Evolutionary conservation across 2,888 invertebrate species (phyloP).

Genomic region (Ichneumoninae sp.): DNA sequence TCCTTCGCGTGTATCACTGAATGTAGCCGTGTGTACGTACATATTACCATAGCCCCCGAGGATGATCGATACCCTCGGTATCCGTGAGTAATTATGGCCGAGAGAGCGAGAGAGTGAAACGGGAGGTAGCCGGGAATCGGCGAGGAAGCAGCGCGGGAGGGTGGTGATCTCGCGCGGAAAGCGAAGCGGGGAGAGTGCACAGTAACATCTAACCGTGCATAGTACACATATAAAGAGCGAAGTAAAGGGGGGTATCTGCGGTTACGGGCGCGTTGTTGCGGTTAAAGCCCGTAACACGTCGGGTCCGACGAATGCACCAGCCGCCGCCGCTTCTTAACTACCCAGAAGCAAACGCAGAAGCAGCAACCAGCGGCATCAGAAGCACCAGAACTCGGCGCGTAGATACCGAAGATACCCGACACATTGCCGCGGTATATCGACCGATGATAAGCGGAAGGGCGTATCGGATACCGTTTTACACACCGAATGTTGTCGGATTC

Average conservation of each 20-base stretch:
- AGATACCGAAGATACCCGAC: slow-evolving; percentile 3
- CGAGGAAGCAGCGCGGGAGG: slow-evolving; percentile 2
- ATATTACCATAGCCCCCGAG: slow-evolving; percentile 63
- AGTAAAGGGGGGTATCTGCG: slow-evolving; percentile 81
- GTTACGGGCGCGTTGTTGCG: slow-evolving; percentile 82
- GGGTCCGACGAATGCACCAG: slow-evolving; percentile 74
- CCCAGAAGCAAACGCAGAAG: slow-evolving; percentile 69
- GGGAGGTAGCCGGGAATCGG: slow-evolving; percentile 31
- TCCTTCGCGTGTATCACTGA: neutral
- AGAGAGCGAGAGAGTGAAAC: slow-evolving; percentile 59
- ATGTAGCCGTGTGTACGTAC: neutral
- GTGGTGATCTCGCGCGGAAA: slow-evolving; percentile 32
- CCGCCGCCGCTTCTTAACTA: slow-evolving; percentile 80
- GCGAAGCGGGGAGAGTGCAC: neutral
- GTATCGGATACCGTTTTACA: neutral
- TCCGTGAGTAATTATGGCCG: slow-evolving; percentile 78
- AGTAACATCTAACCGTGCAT: slow-evolving; percentile 15
- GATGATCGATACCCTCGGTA: slow-evolving; percentile 78
- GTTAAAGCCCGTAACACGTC: slow-evolving; percentile 82
- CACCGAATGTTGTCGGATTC: neutral
- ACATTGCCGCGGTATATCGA: neutral
- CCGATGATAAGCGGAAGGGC: neutral
- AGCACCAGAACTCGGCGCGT: slow-evolving; percentile 17
- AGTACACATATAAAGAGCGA: slow-evolving; percentile 75
- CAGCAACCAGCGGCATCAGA: slow-evolving; percentile 45